Percentiles rank a stretch among this genome's conserved stretches.
phyloP scores from a whole-genome alignment of 2,113 vertebrate genomes.

The Hippopotamus amphibius region DNA sequence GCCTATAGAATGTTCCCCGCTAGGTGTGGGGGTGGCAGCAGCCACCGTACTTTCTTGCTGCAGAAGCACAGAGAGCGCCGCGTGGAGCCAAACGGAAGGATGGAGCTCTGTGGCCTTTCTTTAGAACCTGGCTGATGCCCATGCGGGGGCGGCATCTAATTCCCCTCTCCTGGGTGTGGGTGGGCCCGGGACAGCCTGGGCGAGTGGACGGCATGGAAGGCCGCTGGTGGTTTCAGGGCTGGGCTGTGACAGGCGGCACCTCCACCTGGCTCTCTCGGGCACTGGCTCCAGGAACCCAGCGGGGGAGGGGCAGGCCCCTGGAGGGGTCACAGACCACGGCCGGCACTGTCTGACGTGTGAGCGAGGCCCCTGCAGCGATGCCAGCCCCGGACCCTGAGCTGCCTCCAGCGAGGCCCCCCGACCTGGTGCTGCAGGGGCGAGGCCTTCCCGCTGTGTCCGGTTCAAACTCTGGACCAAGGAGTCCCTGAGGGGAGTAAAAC shows the following conservation, averaged over 20 bases:
- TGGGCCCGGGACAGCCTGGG: background rate
- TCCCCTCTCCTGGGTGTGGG: background rate
- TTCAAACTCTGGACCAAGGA: background rate
- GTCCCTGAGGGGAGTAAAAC: rapidly evolving
- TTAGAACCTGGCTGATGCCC: background rate
- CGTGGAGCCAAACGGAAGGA: background rate
- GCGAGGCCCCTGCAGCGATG: background rate
- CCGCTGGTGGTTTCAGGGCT: rapidly evolving
- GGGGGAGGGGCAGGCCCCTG: rapidly evolving
- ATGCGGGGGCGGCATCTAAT: rapidly evolving
- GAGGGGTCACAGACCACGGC: no score
- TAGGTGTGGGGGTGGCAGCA: rapidly evolving
- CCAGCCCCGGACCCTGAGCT: rapidly evolving
- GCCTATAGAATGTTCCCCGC: rapidly evolving
- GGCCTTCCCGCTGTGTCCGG: rapidly evolving
- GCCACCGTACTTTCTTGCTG: rapidly evolving
- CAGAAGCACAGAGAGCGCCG: rapidly evolving
- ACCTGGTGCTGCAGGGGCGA: background rate
- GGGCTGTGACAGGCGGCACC: background rate
- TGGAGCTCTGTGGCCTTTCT: background rate
- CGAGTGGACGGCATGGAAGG: no score
- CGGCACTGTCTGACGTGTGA: background rate
- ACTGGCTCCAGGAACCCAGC: background rate
- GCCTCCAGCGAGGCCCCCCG: background rate
- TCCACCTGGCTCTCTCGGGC: background rate